Base-by-base conservation (phyloP, 64 coral and sea anemone species). In the Trachythela sp. region DNA sequence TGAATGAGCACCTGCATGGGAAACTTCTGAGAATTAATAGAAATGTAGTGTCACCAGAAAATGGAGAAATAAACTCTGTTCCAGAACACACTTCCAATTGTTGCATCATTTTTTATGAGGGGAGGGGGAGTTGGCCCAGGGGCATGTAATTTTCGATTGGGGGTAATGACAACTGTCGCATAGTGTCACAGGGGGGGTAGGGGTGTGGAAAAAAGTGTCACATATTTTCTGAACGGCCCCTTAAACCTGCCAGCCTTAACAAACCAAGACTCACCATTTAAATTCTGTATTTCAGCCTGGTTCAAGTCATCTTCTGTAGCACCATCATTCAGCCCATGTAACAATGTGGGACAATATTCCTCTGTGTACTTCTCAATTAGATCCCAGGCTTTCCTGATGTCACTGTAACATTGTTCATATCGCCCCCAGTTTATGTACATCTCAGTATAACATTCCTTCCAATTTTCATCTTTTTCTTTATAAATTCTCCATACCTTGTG, bases 351-450 rank as follows among this genome's bases (percentile, higher is more conserved):
- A 40, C 93, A 99, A 90, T 89, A 87, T 29, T 70, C 54, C 90
- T 91, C 91, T 17, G 91, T 89, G 77, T 93, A 99, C 9, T 93
- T 83, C 87, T 99, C 96, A 51, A 99, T 99, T 4, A 48, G 45
- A 77, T 87, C 91, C 96, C 96, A 99, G n/a, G 96, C 96, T 56
- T 29, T 92, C 70, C 88, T 90, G 41, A 99, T 93, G 34, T 91
- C 75, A 11, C 91, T 88, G 90, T 95, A 99, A 83, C 96, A 95
- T n/a, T 88, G 43, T 86, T 90, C 89, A 38, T 95, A 99, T 48
- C 93, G 89, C 30, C 91, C 93, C 96, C 96, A 99, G 9, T 50
- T 72, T 39, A 48, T 48, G 70, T 87, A 83, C 70, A 90, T 64
- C 20, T 86, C 45, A 30, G 67, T 75, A 71, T 91, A 99, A 38